Conservation (phyloP, 2,113 vertebrate species). For the Gambusia holbrooki region DNA sequence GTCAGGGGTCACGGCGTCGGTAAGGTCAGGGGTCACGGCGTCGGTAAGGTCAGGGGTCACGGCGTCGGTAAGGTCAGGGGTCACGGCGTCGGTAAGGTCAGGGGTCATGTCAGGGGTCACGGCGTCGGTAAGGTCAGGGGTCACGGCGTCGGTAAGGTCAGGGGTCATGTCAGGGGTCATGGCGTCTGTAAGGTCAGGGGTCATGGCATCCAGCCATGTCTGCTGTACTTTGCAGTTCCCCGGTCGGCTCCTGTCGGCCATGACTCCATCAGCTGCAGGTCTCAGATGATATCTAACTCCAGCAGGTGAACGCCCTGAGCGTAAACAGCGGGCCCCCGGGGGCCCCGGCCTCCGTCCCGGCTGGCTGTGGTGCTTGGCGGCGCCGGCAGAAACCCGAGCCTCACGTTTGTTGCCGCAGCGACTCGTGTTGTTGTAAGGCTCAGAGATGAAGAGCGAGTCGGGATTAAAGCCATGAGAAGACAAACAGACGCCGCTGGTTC, state of each 20-base stretch:
- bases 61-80: too few species aligned
- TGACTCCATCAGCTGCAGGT: neutral
- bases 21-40: too few species aligned
- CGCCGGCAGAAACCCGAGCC: slow-evolving; percentile 71
- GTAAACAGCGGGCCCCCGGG: slow-evolving; percentile 63
- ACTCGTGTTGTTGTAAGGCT: slow-evolving; percentile 75
- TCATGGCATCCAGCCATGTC: too few species aligned
- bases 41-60: too few species aligned
- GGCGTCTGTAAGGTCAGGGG: too few species aligned
- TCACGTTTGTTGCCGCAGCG: slow-evolving; percentile 77
- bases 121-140: too few species aligned
- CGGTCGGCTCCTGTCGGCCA: neutral
- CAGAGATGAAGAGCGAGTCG: slow-evolving; percentile 68
- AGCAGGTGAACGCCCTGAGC: slow-evolving; percentile 73
- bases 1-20: too few species aligned
- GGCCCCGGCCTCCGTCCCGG: slow-evolving; percentile 48
- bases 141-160: too few species aligned
- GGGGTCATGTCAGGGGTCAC: too few species aligned
- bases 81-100: too few species aligned
- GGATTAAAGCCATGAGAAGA: slow-evolving; percentile 73
- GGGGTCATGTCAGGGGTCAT: too few species aligned
- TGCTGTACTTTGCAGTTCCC: too few species aligned
- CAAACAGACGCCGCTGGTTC: slow-evolving; percentile 70
- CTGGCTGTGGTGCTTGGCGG: slow-evolving; percentile 79
- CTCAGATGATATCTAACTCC: slow-evolving; percentile 66